A percentile compares a stretch with the other conserved stretches of the same genome.
Conservation (phyloP, 2,797 vertebrate genomes). For the Ataeniobius toweri region DNA sequence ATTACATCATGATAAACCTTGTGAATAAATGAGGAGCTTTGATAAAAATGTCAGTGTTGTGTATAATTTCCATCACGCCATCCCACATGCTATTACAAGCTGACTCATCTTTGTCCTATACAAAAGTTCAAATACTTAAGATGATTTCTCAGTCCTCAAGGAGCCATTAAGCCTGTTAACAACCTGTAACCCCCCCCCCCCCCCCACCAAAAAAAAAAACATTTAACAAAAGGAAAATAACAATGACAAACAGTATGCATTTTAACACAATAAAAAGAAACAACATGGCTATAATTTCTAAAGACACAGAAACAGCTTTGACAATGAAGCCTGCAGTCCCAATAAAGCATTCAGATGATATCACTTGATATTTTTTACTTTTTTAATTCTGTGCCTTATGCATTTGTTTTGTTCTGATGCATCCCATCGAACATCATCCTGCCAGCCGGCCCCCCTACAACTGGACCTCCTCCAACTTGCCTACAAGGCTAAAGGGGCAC, state of each 20-base stretch:
- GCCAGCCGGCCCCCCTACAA: neutral
- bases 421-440: neutral
- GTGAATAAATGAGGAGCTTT: slow-evolving; percentile 59
- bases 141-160: slow-evolving; percentile 50
- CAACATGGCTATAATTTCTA: neutral
- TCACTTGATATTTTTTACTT: neutral
- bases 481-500: neutral
- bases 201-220: neutral
- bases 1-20: slow-evolving; percentile 63
- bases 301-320: neutral
- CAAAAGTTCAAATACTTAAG: slow-evolving; percentile 58
- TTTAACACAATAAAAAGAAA: neutral
- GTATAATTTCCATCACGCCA: slow-evolving; percentile 65
- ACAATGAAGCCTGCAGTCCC: neutral
- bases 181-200: slow-evolving; percentile 16
- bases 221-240: slow-evolving; percentile 8
- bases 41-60: slow-evolving; percentile 72
- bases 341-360: neutral
- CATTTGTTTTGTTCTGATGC: neutral
- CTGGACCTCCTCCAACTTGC: neutral
- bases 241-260: neutral
- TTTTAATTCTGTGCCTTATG: neutral
- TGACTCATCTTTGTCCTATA: slow-evolving; percentile 58
- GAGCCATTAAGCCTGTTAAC: slow-evolving; percentile 46
- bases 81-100: slow-evolving; percentile 59